Percentiles rank a stretch among this genome's conserved stretches.
Evolutionary conservation across 2,888 invertebrate species (phyloP).

Genomic region (Caenorhabditis doughertyi): DNA sequence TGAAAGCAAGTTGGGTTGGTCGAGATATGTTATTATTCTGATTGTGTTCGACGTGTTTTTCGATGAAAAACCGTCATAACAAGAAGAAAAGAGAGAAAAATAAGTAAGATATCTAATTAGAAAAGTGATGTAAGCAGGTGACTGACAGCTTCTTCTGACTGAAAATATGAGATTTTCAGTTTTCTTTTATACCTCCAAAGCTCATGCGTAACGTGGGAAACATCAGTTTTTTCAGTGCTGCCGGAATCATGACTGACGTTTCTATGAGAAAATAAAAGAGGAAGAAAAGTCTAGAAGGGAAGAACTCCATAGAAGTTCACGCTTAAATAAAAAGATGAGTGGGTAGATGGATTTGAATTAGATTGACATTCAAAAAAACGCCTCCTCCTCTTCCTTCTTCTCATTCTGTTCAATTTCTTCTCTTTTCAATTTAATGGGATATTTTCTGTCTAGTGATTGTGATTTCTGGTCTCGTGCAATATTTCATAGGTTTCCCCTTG

Average conservation of each 20-base stretch:
- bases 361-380: conserved; percentile 43
- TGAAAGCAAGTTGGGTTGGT: conserved; percentile 3
- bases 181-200: conserved; percentile 16
- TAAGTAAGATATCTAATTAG: conserved; percentile 24
- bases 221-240: conserved; percentile 13
- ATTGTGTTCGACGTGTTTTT: not conserved
- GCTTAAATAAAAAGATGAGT: conserved; percentile 17
- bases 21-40: conserved; percentile 21
- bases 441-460: conserved; percentile 15
- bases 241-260: not conserved
- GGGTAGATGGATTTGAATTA: conserved; percentile 27
- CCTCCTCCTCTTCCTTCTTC: not conserved
- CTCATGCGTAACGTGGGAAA: conserved; percentile 40
- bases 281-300: conserved; percentile 1
- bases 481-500: conserved; percentile 1
- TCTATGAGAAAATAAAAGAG: conserved; percentile 15
- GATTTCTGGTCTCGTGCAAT: conserved; percentile 34
- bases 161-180: not conserved
- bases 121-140: conserved; percentile 8
- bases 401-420: not conserved
- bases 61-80: not conserved
- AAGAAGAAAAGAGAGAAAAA: conserved; percentile 16
- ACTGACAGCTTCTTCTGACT: conserved; percentile 1
- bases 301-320: not conserved
- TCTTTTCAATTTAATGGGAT: not conserved